Evolutionary conservation across 2,113 vertebrate genomes (phyloP), one percentile per base, ranked within the genome.

Genomic region (Phoenicopterus ruber): DNA sequence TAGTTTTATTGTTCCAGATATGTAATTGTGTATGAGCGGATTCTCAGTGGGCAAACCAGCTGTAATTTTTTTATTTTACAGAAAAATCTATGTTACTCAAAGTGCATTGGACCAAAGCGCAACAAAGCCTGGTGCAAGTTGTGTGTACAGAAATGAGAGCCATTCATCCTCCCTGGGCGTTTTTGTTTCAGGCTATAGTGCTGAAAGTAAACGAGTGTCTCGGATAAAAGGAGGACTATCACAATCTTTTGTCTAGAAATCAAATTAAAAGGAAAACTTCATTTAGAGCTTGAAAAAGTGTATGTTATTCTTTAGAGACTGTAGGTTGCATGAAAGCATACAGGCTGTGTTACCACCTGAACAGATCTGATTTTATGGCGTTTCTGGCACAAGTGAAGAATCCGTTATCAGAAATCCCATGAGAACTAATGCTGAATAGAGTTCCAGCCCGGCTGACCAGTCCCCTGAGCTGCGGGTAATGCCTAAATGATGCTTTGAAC

Each of bases 191-290:
- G 69, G 40, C 49, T 34, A 0, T 38, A 9, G 34, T 7, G 18
- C 10, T 77, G 54, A 8, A 7, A 36, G 19, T 0, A 1, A 18
- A 24, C 0, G 2, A 69, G 28, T 19, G 38, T 36, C 50, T 71
- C 63, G 4, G 17, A 16, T 24, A 25, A 65, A 26, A 73, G 44
- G 3, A 70, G n/a, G 59, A 17, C 18, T 42, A 11, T 50, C 5
- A 6, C 2, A 5, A 7, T 4, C 58, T 86, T 54, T 34, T 11
- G 14, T 3, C 9, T 36, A 40, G 32, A 77, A 95, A 86, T 49
- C 20, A 8, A 47, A 31, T 21, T 29, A 59, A 86, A 92, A 38
- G 0, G 6, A 26, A 2, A 67, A 54, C 13, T 71, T 84, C 29
- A 46, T 42, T 7, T 61, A 29, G 40, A 47, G 24, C 16, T 73